Evolutionary conservation across 2,888 invertebrate species (phyloP).

Genomic region (Eurytoma adleriae): DNA sequence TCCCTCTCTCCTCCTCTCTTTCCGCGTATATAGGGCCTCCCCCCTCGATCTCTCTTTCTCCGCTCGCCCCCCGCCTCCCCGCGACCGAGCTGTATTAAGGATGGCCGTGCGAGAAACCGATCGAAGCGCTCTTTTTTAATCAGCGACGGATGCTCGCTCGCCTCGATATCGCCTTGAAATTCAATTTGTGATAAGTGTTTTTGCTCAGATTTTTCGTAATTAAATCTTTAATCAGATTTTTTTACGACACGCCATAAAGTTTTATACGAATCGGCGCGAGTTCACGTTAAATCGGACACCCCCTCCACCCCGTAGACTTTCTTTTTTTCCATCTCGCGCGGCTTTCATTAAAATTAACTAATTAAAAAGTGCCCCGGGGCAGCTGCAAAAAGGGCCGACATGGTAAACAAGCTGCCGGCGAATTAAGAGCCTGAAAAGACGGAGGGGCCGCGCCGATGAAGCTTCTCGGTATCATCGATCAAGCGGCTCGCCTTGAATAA

Average conservation of each 20-base stretch:
- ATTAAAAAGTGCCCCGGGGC: neutral
- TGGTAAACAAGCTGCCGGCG: neutral
- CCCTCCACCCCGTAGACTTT: neutral
- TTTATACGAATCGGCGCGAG: too few relatives aligned
- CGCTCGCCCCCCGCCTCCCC: neutral
- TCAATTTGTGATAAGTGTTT: neutral
- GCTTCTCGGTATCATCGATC: constrained; percentile 32
- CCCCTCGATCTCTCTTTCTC: constrained; percentile 29
- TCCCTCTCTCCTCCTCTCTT: constrained; percentile 6
- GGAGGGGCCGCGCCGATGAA: constrained; percentile 6
- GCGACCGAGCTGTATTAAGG: constrained; percentile 13
- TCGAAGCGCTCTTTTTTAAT: constrained; percentile 22
- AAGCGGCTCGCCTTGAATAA: constrained; percentile 32
- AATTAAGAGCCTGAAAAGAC: constrained; percentile 5
- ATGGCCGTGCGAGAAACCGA: constrained; percentile 16
- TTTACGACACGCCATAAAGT: too few relatives aligned
- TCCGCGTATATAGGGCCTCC: neutral
- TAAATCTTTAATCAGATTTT: too few relatives aligned
- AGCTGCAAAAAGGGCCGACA: neutral
- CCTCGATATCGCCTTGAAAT: constrained; percentile 3
- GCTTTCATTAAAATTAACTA: constrained; percentile 13
- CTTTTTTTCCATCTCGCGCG: neutral
- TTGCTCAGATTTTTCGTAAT: too few relatives aligned
- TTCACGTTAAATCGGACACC: too few relatives aligned
- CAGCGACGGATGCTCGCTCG: constrained; percentile 1